Evolutionary conservation across 2,113 vertebrate species (phyloP), one percentile per base, ranked within the genome.

Genomic region (Cettia cetti): DNA sequence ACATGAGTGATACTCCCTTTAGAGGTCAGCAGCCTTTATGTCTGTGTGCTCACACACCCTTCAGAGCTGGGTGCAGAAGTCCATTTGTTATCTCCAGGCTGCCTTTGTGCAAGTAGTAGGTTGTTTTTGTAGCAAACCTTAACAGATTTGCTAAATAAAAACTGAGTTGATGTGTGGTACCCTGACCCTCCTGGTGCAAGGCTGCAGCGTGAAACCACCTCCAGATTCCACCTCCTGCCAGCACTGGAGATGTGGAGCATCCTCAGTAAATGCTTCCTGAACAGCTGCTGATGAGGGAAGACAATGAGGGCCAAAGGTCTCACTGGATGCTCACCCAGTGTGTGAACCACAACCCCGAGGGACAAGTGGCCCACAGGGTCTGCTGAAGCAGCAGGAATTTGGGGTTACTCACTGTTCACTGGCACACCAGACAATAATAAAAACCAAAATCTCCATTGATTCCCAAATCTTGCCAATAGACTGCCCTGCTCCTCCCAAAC

Each of bases 171-270:
- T 0, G 2, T 14, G 52, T 37, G 71, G 47, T 63, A 49, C 40
- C 44, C 5, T 30, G 72, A 66, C 24, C 82, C 0, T 0, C 50
- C 42, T 6, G 7, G 53, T 0, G 0, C 15, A 57, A 61, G 23
- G 45, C 40, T 80, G 59, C 23, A 66, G 60, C 1, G 12, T 40
- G 22, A 85, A 64, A 70, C 15, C 54, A 56, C n/a, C 61, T 71
- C 61, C 50, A 65, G 20, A 15, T 54, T 37, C 53, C 52, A 31
- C 53, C 76, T 68, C 1, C 64, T 33, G n/a, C 33, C 50, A 27
- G 26, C 8, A 2, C 37, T 28, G n/a, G 50, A 59, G 53, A 31
- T 7, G 13, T 33, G 65, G 42, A 81, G 47, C 22, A 4, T 66
- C 65, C 66, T 84, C 59, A 47, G 3, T 1, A 40, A 63, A 45